phyloP scores from a whole-genome alignment of 1,140 invertebrate genomes.

The Caenorhabditis tropicalis region DNA sequence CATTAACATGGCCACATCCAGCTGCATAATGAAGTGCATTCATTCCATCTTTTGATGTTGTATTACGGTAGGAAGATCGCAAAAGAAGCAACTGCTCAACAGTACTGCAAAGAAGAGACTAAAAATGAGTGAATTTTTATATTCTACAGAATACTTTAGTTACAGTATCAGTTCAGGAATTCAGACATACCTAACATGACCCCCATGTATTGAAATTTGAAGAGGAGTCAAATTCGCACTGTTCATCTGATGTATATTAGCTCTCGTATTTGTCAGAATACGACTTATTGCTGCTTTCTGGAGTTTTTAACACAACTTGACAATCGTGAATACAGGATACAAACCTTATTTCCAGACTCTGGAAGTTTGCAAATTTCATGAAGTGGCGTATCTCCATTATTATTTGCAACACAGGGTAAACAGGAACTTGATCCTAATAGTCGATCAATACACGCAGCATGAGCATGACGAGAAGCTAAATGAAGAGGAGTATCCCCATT shows the following conservation, averaged over 20 bases:
- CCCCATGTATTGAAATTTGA: background rate
- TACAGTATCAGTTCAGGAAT: too few species aligned
- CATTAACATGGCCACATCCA: conserved; percentile 11
- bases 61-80: background rate
- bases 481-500: conserved; percentile 47
- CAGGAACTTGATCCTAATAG: conserved; percentile 35
- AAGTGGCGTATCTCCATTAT: background rate
- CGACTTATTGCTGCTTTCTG: conserved; percentile 42
- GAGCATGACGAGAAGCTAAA: conserved; percentile 18
- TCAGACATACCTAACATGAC: conserved; percentile 27
- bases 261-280: conserved; percentile 27
- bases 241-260: conserved; percentile 27
- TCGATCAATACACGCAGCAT: conserved; percentile 48
- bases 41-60: conserved; percentile 17
- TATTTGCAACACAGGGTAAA: conserved; percentile 9
- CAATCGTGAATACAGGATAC: background rate
- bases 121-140: too few species aligned
- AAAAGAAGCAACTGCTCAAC: background rate
- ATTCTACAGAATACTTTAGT: too few species aligned
- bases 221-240: conserved; percentile 20
- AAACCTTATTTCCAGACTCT: conserved; percentile 17
- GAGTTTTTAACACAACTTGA: background rate
- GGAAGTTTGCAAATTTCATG: conserved; percentile 7
- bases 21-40: conserved; percentile 36
- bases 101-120: too few species aligned